Percentiles rank a stretch among this genome's conserved stretches.
Evolutionary conservation across 2,113 vertebrate species (phyloP).

Genomic region (Charadrius vociferus): DNA sequence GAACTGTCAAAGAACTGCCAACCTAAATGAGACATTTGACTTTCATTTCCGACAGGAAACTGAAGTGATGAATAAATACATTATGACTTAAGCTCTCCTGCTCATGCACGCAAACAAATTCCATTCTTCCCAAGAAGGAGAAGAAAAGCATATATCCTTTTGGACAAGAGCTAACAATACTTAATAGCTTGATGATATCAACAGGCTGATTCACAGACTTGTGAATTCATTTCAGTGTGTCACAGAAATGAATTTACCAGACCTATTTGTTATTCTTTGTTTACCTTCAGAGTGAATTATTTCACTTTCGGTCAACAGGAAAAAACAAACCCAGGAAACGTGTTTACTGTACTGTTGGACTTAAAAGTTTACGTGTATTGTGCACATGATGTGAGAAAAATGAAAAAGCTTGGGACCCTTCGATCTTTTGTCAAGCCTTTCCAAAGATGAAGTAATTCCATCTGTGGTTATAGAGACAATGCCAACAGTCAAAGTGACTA

Average conservation of each 20-base stretch:
- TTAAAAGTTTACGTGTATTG: background rate
- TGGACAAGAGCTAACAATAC: conserved; percentile 38
- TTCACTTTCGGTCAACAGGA: conserved; percentile 52
- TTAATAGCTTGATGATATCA: conserved; percentile 47
- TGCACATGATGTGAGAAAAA: background rate
- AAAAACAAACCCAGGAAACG: conserved; percentile 66
- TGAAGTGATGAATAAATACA: background rate
- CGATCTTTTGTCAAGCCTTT: background rate
- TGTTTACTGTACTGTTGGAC: background rate
- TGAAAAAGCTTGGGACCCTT: background rate
- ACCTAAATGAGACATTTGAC: conserved; percentile 33
- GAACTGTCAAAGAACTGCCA: conserved; percentile 32
- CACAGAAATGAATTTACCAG: conserved; percentile 62
- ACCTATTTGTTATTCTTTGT: conserved; percentile 37
- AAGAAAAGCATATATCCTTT: conserved; percentile 47
- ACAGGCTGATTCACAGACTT: conserved; percentile 44
- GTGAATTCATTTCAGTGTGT: conserved; percentile 48
- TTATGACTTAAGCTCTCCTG: conserved; percentile 7
- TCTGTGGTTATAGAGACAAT: background rate
- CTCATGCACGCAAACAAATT: conserved; percentile 24
- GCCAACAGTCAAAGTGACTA: background rate
- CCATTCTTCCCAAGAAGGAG: conserved; percentile 33
- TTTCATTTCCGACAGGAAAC: conserved; percentile 53
- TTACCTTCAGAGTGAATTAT: conserved; percentile 54
- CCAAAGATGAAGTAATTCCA: background rate